phyloP scores from a whole-genome alignment of 1,140 invertebrate genomes.

The Cryptotermes secundus region DNA sequence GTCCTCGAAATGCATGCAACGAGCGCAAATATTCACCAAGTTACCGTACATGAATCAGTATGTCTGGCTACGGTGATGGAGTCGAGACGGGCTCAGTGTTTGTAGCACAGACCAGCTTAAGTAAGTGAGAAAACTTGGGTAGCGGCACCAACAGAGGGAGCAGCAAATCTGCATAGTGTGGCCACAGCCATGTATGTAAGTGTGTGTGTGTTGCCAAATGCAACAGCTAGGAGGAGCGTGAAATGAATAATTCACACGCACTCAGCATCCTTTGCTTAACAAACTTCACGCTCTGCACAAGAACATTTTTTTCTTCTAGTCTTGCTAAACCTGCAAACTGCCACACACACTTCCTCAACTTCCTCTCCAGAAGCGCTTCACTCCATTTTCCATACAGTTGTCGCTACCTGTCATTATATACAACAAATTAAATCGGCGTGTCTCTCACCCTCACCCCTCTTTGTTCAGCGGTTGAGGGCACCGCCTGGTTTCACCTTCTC shows the following conservation, averaged over 20 bases:
- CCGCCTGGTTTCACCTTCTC: too few relatives aligned
- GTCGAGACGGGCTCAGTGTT: not conserved
- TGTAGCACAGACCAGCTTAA: not conserved
- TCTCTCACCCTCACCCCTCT: too few relatives aligned
- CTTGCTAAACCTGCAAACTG: slow-evolving; percentile 2
- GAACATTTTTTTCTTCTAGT: not conserved
- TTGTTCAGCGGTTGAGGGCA: too few relatives aligned
- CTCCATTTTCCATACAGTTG: too few relatives aligned
- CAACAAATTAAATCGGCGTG: too few relatives aligned
- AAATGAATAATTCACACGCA: slow-evolving; percentile 16
- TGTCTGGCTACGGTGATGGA: too few relatives aligned
- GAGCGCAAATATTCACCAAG: too few relatives aligned
- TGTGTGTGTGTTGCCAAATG: not conserved
- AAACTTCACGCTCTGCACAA: not conserved
- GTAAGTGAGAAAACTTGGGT: not conserved
- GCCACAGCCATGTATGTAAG: not conserved
- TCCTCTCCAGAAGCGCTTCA: not conserved
- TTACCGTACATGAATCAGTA: too few relatives aligned
- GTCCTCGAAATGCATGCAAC: too few relatives aligned
- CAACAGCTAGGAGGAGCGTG: not conserved
- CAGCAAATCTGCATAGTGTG: not conserved
- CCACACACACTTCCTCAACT: not conserved
- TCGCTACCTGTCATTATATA: too few relatives aligned
- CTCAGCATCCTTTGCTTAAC: not conserved
- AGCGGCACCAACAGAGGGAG: not conserved